phyloP scores from a whole-genome alignment of 2,113 vertebrate species.

The Stigmatopora nigra region DNA sequence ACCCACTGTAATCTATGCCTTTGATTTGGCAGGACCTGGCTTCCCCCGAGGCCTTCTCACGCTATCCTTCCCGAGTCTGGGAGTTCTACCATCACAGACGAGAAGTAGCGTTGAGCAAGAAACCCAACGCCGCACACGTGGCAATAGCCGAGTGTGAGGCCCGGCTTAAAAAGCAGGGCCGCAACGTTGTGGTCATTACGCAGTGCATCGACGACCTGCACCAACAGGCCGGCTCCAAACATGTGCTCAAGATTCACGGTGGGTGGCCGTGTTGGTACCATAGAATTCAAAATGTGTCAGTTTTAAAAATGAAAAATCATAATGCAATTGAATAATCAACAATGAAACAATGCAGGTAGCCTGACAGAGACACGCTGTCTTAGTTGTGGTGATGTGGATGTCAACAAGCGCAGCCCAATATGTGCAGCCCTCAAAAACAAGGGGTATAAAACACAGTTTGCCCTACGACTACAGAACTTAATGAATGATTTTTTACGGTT shows the following conservation, averaged over 20 bases:
- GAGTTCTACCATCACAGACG: conserved; percentile 95
- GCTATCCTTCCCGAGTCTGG: conserved; percentile 87
- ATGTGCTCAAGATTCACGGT: conserved; percentile 89
- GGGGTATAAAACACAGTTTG: conserved; percentile 72
- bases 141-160: conserved; percentile 86
- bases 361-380: conserved; percentile 90
- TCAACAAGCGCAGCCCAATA: conserved; percentile 84
- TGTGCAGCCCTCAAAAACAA: conserved; percentile 80
- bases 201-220: conserved; percentile 94
- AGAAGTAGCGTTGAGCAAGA: conserved; percentile 74
- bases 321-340: not conserved
- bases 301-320: not conserved
- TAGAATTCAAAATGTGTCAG: not conserved
- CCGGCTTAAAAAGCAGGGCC: conserved; percentile 79
- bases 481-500: not conserved
- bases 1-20: conserved; percentile 1
- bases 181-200: conserved; percentile 82
- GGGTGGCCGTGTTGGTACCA: conserved; percentile 33
- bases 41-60: conserved; percentile 83
- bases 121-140: conserved; percentile 77
- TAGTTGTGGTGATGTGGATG: conserved; percentile 78
- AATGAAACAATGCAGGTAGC: conserved; percentile 72
- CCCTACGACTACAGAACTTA: no score
- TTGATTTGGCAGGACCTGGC: conserved; percentile 79
- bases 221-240: conserved; percentile 83